Conservation (phyloP, 2,113 vertebrate genomes). For the Rhadina sibilatrix region DNA sequence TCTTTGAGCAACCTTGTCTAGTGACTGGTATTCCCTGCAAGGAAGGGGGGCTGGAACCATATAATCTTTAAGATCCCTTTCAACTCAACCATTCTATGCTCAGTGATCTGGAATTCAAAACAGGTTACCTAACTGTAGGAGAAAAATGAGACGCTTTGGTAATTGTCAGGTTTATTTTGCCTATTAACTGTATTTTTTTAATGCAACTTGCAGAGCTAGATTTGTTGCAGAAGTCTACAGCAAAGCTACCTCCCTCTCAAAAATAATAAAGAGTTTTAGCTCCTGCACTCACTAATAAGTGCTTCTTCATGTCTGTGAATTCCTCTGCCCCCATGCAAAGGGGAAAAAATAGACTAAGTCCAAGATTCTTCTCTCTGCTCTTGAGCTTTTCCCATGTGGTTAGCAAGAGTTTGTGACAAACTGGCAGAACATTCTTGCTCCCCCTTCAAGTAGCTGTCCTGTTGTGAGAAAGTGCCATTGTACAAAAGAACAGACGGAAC, state of each 20-base stretch:
- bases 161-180: background rate
- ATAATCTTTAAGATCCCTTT: background rate
- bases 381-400: conserved; percentile 2
- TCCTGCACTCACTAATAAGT: background rate
- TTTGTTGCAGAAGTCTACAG: background rate
- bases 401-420: conserved; percentile 14
- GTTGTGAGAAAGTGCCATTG: conserved; percentile 26
- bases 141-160: background rate
- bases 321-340: background rate
- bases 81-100: background rate
- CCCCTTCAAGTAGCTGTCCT: background rate
- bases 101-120: background rate
- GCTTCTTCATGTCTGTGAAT: background rate
- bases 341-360: background rate
- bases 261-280: background rate
- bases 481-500: background rate
- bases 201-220: background rate
- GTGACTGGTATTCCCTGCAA: background rate
- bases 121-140: background rate
- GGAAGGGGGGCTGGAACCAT: background rate
- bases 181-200: background rate
- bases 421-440: conserved; percentile 6
- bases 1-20: background rate
- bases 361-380: background rate
- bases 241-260: background rate